phyloP scores from a whole-genome alignment of 2,797 vertebrate genomes.

The Neosilurus hyrtlii region DNA sequence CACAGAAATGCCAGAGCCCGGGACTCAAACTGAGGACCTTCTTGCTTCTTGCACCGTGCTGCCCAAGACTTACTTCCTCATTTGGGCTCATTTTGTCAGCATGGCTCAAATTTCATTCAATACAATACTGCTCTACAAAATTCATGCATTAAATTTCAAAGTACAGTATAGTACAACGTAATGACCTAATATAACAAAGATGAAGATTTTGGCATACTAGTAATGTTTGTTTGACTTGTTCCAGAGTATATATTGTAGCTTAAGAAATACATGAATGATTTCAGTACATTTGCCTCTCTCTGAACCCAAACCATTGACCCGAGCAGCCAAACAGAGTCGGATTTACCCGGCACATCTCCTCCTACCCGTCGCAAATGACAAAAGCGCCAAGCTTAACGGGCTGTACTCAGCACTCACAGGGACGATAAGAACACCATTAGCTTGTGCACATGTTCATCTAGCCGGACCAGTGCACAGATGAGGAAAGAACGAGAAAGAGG shows the following conservation, averaged over 20 bases:
- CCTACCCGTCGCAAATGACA: constrained; percentile 45
- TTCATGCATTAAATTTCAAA: not conserved
- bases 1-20: no score
- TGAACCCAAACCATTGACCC: constrained; percentile 24
- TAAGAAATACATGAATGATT: not conserved
- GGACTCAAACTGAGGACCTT: no score
- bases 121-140: not conserved
- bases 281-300: constrained; percentile 6
- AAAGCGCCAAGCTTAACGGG: constrained; percentile 53
- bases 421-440: constrained; percentile 73
- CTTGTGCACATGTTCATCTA: constrained; percentile 75
- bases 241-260: no score
- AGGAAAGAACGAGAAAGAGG: constrained; percentile 18
- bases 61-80: no score
- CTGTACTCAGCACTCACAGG: constrained; percentile 64
- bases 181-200: not conserved
- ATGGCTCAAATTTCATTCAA: not conserved
- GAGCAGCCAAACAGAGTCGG: constrained; percentile 21
- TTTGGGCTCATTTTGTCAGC: no score
- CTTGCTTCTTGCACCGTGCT: no score
- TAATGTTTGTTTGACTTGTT: not conserved
- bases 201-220: not conserved
- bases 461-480: constrained; percentile 64
- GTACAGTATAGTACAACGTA: not conserved
- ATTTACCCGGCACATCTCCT: constrained; percentile 28